These are phyloP conservation scores for Xyrichtys novacula DNA, from an alignment of 2,797 vertebrate species.

Conservation along the genomic window DNA sequence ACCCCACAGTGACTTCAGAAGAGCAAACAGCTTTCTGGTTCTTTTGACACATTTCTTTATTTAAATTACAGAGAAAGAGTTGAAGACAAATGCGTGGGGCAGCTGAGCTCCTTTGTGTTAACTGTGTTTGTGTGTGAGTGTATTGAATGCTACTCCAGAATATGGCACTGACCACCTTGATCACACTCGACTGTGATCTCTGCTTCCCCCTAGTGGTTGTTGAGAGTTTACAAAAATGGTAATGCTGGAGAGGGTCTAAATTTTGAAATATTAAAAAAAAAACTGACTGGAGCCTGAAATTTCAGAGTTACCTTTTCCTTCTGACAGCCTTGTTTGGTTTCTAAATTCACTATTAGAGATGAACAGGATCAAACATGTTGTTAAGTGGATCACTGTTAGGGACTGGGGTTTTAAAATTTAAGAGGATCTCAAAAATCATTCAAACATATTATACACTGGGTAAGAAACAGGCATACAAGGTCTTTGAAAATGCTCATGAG, in stretches of 20 bases:
- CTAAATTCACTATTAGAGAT: not conserved
- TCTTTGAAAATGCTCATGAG: not conserved
- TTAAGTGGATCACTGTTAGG: not conserved
- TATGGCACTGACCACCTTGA: not conserved
- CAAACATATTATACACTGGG: not conserved
- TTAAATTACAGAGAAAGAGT: slow-evolving; percentile 5
- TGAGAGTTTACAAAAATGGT: not conserved
- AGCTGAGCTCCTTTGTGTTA: slow-evolving; percentile 8
- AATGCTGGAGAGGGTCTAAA: not conserved
- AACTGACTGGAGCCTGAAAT: not conserved
- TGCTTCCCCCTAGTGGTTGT: slow-evolving; percentile 59
- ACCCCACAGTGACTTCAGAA: slow-evolving; percentile 27
- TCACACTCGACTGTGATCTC: slow-evolving; percentile 7
- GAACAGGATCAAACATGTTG: not conserved
- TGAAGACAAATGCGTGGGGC: not conserved
- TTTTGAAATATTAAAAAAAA: not conserved
- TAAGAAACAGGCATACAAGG: not conserved
- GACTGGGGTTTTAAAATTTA: not conserved
- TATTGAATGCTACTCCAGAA: not conserved
- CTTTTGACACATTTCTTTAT: slow-evolving; percentile 5
- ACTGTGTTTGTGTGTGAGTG: slow-evolving; percentile 11
- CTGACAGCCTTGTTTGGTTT: not conserved
- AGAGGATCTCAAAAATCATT: not conserved
- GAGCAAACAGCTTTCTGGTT: slow-evolving; percentile 14
- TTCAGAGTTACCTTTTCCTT: not conserved